Percentiles rank a stretch among this genome's conserved stretches.
These are phyloP conservation scores for Cryptomyrus ogoouensis DNA, from an alignment of 2,113 vertebrate genomes.

Conservation along the genomic window DNA sequence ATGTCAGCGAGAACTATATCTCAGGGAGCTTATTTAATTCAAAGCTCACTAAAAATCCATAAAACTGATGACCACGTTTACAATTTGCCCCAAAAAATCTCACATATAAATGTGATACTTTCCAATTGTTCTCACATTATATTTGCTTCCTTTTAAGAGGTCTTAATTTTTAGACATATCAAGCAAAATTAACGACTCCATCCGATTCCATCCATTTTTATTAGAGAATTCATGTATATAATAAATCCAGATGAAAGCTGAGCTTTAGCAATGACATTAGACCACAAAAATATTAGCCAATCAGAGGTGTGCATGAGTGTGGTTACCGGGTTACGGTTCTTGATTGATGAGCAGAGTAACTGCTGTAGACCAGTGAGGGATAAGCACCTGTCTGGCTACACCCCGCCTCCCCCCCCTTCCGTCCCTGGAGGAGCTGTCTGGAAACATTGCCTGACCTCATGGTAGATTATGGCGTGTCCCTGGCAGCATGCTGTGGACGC, in stretches of 20 bases:
- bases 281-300: neutral
- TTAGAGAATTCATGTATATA: neutral
- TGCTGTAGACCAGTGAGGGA: neutral
- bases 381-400: neutral
- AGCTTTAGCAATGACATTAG: neutral
- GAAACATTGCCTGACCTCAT: slow-evolving; percentile 8
- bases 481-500: neutral
- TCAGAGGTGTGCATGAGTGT: neutral
- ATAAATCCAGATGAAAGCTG: neutral
- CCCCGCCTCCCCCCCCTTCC: neutral
- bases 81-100: neutral
- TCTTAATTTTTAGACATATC: neutral
- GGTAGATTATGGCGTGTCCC: slow-evolving; percentile 14
- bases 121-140: neutral
- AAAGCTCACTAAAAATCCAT: neutral
- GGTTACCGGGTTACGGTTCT: neutral
- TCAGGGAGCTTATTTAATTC: neutral
- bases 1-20: neutral
- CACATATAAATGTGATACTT: neutral
- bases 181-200: neutral
- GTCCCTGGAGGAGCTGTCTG: neutral
- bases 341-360: neutral
- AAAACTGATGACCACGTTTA: neutral
- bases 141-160: neutral
- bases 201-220: neutral